Evolutionary conservation across 2,888 invertebrate genomes (phyloP), one percentile per base, ranked within the genome.

Genomic region (Schizotus pectinicornis): DNA sequence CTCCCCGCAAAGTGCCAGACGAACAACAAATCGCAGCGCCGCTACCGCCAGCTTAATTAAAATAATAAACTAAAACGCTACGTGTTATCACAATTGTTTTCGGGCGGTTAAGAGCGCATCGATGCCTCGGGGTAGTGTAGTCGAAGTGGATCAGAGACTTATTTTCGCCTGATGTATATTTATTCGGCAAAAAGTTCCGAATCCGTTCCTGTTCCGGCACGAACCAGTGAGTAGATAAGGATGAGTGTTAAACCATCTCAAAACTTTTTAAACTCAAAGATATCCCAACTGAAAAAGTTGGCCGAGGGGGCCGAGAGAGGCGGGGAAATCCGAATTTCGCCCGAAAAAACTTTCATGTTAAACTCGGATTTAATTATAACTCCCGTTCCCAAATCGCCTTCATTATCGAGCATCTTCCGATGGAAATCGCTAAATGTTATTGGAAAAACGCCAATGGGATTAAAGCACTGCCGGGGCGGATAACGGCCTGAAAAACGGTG

Each of bases 351-450:
- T 61, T 59, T 62, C 57, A 59, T 62, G 61, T 50, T 60, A 59
- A 58, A 62, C 60, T 62, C 56, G 51, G 62, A 62, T 65, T 65
- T 62, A 63, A 65, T 63, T 65, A 62, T 63, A 54, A 61, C 56
- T 60, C 56, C 55, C 53, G 52, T 59, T 46, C 46, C 39, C 38
- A 53, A 58, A 58, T 53, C 43, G 48, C 49, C 35, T 54, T 49
- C 49, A 56, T 56, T 56, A 56, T 56, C 45, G 45, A 51, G 45
- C 35, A 49, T 56, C 48, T 42, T 22, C 49, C 43, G 39, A 39
- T 39, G 39, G 8, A 11, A 12, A 12, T 12, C 14, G n/a, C 41
- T 22, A 31, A 56, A 43, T 49, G 49, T 43, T 43, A 43, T 9
- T 39, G 11, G 12, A 12, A 13, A 39, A 13, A 39, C 22, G 22